Base-by-base conservation (phyloP, 2,797 vertebrate genomes). In the Gambelia wislizenii region DNA sequence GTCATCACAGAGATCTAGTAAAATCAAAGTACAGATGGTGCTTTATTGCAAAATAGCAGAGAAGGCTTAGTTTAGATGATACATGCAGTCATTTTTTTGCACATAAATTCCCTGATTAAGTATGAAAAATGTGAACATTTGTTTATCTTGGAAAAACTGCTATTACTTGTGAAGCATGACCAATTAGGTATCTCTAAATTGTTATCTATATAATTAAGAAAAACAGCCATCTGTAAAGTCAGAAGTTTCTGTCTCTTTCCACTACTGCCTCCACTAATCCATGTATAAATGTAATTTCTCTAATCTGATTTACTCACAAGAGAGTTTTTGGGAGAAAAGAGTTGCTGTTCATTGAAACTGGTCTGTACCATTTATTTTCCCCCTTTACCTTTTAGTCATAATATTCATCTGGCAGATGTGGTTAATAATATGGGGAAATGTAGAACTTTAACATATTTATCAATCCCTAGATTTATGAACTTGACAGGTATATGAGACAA, bases 171-270 rank as follows among this genome's bases (percentile, higher is more conserved):
- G 97, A 97, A 96, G 97, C 97, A 97, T 98, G 97, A 97, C 97
- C 97, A 97, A 97, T 98, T 97, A 97, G 95, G 93, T 97, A 95
- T 96, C 96, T 95, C 97, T 97, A 96, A 97, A 97, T 94, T 94
- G 94, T 94, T 97, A 96, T 93, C 94, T 96, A 95, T 92, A 94
- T 96, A 97, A 97, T 97, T 97, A 97, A 97, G 97, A 97, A 97
- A 97, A 97, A 97, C 96, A 97, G 91, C 96, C 97, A 97, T 97
- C 97, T 97, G 97, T 97, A 97, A 97, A 97, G 95, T 97, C 95
- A 96, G 95, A 96, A 96, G 92, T 96, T 96, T 92, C 89, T 95
- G 87, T 25, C 78, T 91, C 44, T 94, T 77, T 96, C 88, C 94
- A 96, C 72, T 86, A 16, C 85, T 47, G 30, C 44, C 14, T 74